A percentile compares a stretch with the other conserved stretches of the same genome.
Conservation (phyloP, 1,140 invertebrate species). For the Gonioctena quinquepunctata region DNA sequence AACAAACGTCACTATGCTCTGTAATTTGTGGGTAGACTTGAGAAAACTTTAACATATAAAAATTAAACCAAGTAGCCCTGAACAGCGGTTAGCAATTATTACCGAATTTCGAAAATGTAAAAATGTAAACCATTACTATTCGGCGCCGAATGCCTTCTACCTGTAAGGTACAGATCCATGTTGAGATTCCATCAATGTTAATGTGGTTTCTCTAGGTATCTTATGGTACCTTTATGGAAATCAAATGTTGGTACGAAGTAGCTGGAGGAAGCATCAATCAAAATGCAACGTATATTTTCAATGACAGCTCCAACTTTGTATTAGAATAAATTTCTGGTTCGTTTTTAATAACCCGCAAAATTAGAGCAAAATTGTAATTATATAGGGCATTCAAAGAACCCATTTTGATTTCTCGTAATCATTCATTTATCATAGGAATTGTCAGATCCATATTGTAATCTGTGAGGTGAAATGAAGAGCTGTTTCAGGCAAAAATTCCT, state of each 20-base stretch:
- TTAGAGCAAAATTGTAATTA: slow-evolving; percentile 16
- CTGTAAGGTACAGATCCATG: slow-evolving; percentile 13
- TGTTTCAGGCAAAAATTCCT: too few species aligned
- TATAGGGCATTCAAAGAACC: neutral
- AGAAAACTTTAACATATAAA: slow-evolving; percentile 29
- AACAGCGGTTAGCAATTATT: slow-evolving; percentile 30
- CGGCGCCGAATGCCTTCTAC: slow-evolving; percentile 35
- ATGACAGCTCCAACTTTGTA: slow-evolving; percentile 31
- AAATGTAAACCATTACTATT: slow-evolving; percentile 32
- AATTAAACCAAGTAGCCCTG: slow-evolving; percentile 29
- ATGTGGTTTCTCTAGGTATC: too few species aligned
- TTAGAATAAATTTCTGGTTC: slow-evolving; percentile 32
- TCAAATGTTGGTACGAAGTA: slow-evolving; percentile 24
- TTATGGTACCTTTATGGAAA: too few species aligned
- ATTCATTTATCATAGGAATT: neutral
- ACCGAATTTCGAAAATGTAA: slow-evolving; percentile 37
- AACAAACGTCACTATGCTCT: slow-evolving; percentile 30
- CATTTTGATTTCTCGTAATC: neutral
- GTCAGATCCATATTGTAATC: neutral
- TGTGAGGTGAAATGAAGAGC: too few species aligned
- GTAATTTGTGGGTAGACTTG: slow-evolving; percentile 34
- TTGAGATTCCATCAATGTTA: slow-evolving; percentile 6
- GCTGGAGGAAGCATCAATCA: slow-evolving; percentile 32
- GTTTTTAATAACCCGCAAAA: slow-evolving; percentile 31
- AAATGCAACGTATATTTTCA: slow-evolving; percentile 34